Percentiles rank a stretch among this genome's conserved stretches.
phyloP scores from a whole-genome alignment of 2,797 vertebrate genomes.

The Chrysocyon brachyurus region DNA sequence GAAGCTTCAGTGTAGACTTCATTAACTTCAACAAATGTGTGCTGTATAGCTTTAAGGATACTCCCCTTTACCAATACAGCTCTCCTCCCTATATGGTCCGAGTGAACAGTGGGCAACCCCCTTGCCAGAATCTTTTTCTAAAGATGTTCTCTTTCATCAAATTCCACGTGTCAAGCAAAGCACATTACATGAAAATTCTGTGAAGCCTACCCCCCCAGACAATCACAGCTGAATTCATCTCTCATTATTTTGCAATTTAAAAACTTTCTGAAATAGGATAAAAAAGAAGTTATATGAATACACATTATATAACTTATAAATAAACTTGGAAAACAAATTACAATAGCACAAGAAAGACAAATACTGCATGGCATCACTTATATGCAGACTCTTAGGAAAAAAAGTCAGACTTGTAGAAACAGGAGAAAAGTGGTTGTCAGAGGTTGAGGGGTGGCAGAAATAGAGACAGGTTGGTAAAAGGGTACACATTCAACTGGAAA shows the following conservation, averaged over 20 bases:
- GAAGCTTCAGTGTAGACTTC: conserved; percentile 49
- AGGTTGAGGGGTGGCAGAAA: neutral
- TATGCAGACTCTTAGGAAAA: neutral
- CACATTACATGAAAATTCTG: neutral
- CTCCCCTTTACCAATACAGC: neutral
- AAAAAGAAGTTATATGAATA: neutral
- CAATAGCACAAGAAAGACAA: neutral
- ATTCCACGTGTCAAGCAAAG: neutral
- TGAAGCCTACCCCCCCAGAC: neutral
- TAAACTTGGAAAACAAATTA: conserved; percentile 29
- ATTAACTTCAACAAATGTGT: neutral
- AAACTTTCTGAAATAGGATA: conserved; percentile 23
- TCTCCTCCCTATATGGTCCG: neutral
- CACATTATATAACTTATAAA: neutral
- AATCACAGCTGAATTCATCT: neutral
- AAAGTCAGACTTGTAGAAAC: neutral
- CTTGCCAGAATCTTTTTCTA: neutral
- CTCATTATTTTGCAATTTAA: conserved; percentile 35
- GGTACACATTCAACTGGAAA: neutral
- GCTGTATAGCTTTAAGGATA: neutral
- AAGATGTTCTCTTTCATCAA: neutral
- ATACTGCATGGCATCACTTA: neutral
- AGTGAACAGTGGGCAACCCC: neutral
- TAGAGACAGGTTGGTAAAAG: neutral
- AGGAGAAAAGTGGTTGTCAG: neutral